phyloP scores from a whole-genome alignment of 2,888 invertebrate genomes.

The Himalopsyche japonica region DNA sequence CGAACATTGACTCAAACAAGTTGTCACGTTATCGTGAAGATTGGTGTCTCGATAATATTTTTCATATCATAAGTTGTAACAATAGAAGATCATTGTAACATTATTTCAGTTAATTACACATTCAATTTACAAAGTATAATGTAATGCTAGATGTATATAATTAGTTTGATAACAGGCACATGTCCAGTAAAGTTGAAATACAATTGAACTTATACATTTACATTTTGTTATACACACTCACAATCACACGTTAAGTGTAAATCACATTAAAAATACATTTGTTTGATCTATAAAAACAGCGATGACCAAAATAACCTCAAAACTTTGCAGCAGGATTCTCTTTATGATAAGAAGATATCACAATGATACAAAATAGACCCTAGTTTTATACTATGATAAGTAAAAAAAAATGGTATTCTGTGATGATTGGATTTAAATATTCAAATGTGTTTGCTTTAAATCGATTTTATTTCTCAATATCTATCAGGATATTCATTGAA shows the following conservation, averaged over 20 bases:
- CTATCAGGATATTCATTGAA: too few relatives aligned
- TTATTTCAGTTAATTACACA: constrained; percentile 18
- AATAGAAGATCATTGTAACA: neutral
- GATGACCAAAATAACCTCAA: neutral
- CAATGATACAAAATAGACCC: too few relatives aligned
- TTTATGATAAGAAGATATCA: too few relatives aligned
- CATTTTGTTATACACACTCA: neutral
- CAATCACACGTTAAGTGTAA: neutral
- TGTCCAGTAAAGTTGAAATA: constrained; percentile 29
- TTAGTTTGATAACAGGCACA: constrained; percentile 27
- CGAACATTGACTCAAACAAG: neutral
- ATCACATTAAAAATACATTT: neutral
- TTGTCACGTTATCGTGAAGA: neutral
- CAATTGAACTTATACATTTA: neutral
- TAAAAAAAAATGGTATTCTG: too few relatives aligned
- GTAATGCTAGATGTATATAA: constrained; percentile 3
- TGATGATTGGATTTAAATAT: too few relatives aligned
- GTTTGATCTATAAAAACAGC: neutral
- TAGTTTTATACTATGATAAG: too few relatives aligned
- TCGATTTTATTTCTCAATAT: too few relatives aligned
- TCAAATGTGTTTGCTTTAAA: too few relatives aligned
- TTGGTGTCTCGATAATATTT: neutral
- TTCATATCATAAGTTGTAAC: neutral
- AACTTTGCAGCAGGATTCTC: too few relatives aligned
- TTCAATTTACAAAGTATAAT: constrained; percentile 11